Evolutionary conservation across 1,140 invertebrate genomes (phyloP), one percentile per base, ranked within the genome.

Genomic region (Wiebesia pumilae): DNA sequence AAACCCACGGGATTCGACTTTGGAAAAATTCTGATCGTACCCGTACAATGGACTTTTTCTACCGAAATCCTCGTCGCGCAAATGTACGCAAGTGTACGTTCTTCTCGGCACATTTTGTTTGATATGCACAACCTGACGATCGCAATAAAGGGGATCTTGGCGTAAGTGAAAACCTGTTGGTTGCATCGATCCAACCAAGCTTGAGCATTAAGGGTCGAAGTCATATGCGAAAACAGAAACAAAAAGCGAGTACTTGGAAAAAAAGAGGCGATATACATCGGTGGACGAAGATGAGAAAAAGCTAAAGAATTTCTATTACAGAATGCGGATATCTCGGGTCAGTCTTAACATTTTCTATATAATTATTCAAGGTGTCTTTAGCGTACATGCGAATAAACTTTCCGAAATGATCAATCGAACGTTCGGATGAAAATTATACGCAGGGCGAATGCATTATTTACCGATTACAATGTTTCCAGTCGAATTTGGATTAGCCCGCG

Each of bases 21-120:
- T 7, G 24, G 27, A 62, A 62, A 62, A 62, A 62, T 62, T 24
- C 27, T 27, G 3, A 27, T 62, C 7, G 58, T n/a, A 14, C 1
- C 43, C n/a, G 6, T 43, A 35, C 24, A 65, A 40, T 65, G 21
- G 12, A 40, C 14, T 27, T 27, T 81, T 81, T 30, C 14, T n/a
- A 27, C 19, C 19, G 51, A 77, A 77, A 83, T 30, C 24, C 30
- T n/a, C 51, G 65, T 88, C 84, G 83, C 33, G 77, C 54, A 83
- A 86, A 88, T 54, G 80, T 75, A 69, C 51, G 69, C 40, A 51
- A n/a, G n/a, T n/a, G n/a, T n/a, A n/a, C n/a, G n/a, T 87, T 71
- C 24, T 71, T 75, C 47, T 47, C 38, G 35, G 67, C 75, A 38
- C 75, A 67, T 67, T 51, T 84, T 62, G 51, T 65, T 84, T 67